Evolutionary conservation across 1,140 invertebrate species (phyloP), one percentile per base, ranked within the genome.

Genomic region (Ceratoteleas bidentatus): DNA sequence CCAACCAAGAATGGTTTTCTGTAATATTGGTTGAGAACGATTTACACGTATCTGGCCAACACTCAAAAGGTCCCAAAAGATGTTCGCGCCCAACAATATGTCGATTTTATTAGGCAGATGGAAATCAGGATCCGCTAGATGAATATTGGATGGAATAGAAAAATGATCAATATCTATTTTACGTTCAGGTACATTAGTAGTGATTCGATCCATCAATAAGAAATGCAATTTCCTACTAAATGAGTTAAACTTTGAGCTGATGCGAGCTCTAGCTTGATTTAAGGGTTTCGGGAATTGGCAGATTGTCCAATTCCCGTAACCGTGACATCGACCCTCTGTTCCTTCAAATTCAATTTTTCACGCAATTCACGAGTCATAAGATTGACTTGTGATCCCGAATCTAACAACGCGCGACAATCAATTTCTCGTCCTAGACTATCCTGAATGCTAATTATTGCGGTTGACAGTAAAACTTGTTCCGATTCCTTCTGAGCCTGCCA

Each of bases 1-100:
- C 73, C 73, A 76, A n/a, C 73, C 73, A 0, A 76, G 24, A 6
- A 50, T 52, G 0, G 74, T 69, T 15, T 69, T 77, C 11, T 69
- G 40, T 11, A 69, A 54, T 10, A 64, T 14, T 7, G 58, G 52
- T 24, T 47, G 24, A 2, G 24, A 47, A 16, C 69, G 34, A n/a
- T 10, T n/a, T 1, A 43, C 14, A 36, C 43, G 60, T 10, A 76
- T 69, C 57, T 57, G 56, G n/a, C 53, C 65, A 0, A 45, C 24
- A n/a, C 45, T 24, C 8, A 77, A 11, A 6, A 77, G 32, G n/a
- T 77, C 65, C 64, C 64, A 77, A 40, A 69, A 68, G 0, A 77
- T 47, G 7, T n/a, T 15, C 1, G 34, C 58, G 0, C 74, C 74
- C 11, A 77, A 34, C 32, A 77, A 33, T 1, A 69, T 38, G n/a